These are phyloP conservation scores for Steinernema scapterisci DNA, from an alignment of 2,888 invertebrate genomes.

Conservation along the genomic window DNA sequence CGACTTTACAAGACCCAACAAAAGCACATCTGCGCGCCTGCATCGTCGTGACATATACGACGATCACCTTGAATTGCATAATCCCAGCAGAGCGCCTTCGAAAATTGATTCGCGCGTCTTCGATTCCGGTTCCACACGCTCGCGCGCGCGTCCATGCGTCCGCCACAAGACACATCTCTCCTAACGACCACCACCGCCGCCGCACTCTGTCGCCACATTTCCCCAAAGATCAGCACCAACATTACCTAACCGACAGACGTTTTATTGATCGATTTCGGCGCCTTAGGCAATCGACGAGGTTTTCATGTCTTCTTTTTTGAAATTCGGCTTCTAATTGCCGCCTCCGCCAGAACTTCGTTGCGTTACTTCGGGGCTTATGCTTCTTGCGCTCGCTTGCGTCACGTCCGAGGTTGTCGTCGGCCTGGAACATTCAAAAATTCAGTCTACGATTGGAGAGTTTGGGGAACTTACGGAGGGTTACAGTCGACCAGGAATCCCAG, in stretches of 20 bases:
- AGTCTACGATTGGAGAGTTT: not conserved
- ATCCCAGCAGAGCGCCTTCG: not conserved
- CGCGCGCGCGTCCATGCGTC: not conserved
- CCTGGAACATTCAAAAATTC: not conserved
- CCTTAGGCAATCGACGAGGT: not conserved
- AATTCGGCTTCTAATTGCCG: too few species aligned
- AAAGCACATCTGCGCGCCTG: too few species aligned
- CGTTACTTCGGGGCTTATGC: too few species aligned
- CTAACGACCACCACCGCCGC: not conserved
- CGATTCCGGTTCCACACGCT: conserved; percentile 16
- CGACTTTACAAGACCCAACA: too few species aligned
- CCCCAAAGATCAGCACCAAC: not conserved
- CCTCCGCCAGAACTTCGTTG: not conserved
- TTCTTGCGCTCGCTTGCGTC: too few species aligned
- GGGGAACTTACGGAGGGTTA: not conserved
- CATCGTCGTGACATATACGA: too few species aligned
- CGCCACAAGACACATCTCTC: too few species aligned
- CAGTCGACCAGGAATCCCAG: not conserved
- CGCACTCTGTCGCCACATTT: not conserved
- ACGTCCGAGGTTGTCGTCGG: not conserved
- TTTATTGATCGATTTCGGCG: not conserved
- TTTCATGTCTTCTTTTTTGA: too few species aligned
- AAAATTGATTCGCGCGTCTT: conserved; percentile 1
- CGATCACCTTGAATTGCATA: not conserved
- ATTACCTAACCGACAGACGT: not conserved